Percentiles rank a stretch among this genome's conserved stretches.
phyloP scores from a whole-genome alignment of 2,888 invertebrate species.

The Micropterix aruncella region DNA sequence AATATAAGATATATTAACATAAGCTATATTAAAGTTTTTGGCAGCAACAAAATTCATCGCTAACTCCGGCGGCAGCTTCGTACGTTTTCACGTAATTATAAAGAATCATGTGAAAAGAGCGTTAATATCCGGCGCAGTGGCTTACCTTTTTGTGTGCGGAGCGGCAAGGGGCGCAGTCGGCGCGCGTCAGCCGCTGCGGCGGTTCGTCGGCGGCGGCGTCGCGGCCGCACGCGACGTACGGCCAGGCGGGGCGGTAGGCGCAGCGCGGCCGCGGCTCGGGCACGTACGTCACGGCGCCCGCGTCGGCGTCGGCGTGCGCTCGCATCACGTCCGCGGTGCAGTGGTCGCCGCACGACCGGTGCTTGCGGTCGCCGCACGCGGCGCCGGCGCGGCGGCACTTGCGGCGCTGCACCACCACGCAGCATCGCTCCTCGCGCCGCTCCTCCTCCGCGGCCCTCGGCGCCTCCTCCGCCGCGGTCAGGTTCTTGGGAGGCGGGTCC shows the following conservation, averaged over 20 bases:
- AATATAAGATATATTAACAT: no score
- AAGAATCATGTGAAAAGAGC: no score
- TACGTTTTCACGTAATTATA: no score
- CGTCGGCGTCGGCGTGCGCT: not conserved
- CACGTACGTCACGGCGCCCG: not conserved
- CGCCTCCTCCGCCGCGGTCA: no score
- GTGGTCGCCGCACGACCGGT: not conserved
- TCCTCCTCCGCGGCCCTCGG: no score
- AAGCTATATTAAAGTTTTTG: no score
- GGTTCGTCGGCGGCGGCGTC: not conserved
- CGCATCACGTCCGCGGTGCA: not conserved
- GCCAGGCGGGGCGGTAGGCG: not conserved
- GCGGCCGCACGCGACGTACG: no score
- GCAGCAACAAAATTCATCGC: no score
- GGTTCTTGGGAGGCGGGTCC: no score
- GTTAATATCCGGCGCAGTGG: not conserved
- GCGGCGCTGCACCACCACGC: not conserved
- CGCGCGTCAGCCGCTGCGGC: not conserved
- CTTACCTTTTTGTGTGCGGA: not conserved
- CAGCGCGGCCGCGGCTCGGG: not conserved
- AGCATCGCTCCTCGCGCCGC: not conserved
- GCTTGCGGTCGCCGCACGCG: not conserved
- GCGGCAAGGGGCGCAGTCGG: not conserved
- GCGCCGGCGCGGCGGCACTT: not conserved
- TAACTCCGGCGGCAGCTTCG: no score